A percentile compares a stretch with the other conserved stretches of the same genome.
Evolutionary conservation across 2,113 vertebrate genomes (phyloP).

Genomic region (Pterophyllum scalare): DNA sequence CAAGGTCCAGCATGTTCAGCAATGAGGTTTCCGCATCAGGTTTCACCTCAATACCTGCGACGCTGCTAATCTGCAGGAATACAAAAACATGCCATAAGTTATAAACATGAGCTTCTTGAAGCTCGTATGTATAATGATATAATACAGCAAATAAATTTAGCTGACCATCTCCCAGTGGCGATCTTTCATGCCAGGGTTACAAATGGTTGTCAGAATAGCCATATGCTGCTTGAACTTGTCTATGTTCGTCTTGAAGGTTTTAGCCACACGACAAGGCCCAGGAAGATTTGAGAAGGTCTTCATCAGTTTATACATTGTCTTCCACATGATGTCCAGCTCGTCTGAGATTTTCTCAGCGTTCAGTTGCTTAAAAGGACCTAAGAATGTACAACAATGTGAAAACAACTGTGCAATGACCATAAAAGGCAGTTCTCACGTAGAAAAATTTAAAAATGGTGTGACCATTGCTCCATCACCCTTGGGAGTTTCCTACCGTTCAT

Average conservation of each 20-base stretch:
- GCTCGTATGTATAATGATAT: background rate
- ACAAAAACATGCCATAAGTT: slow-evolving; percentile 20
- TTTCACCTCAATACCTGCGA: slow-evolving; percentile 84
- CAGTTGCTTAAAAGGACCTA: slow-evolving; percentile 84
- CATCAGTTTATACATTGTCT: slow-evolving; percentile 85
- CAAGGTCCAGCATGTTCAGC: slow-evolving; percentile 85
- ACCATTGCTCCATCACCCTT: background rate
- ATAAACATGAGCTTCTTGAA: slow-evolving; percentile 25
- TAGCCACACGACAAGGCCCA: slow-evolving; percentile 83
- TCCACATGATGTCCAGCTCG: slow-evolving; percentile 87
- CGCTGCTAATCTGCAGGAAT: slow-evolving; percentile 84
- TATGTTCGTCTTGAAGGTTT: slow-evolving; percentile 83
- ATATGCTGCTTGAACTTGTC: slow-evolving; percentile 89
- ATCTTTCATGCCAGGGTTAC: slow-evolving; percentile 90
- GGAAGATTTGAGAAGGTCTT: slow-evolving; percentile 82
- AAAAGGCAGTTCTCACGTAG: background rate
- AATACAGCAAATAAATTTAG: background rate
- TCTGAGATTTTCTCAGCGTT: slow-evolving; percentile 87
- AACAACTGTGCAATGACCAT: background rate
- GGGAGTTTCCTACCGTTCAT: slow-evolving; percentile 84
- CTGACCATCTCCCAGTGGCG: slow-evolving; percentile 90
- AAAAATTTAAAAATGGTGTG: background rate
- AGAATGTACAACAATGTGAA: background rate
- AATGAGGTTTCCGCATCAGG: slow-evolving; percentile 83
- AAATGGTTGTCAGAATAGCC: slow-evolving; percentile 85